Percentiles rank a stretch among this genome's conserved stretches.
phyloP scores from a whole-genome alignment of 2,113 vertebrate species.

The Chamaetylas fuelleborni region DNA sequence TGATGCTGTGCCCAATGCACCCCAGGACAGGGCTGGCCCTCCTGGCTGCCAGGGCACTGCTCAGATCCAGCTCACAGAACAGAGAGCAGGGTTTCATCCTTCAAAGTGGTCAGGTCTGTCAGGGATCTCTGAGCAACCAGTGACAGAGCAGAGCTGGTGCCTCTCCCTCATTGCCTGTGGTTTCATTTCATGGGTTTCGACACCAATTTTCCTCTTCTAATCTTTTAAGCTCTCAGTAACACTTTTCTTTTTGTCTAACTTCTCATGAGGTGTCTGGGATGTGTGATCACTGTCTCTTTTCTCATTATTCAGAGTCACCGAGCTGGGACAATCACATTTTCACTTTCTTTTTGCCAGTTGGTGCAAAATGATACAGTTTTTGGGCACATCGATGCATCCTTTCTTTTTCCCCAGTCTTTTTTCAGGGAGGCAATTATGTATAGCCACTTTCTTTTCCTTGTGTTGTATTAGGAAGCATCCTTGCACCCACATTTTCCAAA shows the following conservation, averaged over 20 bases:
- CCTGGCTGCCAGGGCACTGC: background rate
- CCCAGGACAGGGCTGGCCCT: background rate
- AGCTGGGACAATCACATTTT: background rate
- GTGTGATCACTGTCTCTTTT: background rate
- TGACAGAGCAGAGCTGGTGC: background rate
- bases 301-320: background rate
- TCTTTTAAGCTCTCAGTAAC: background rate
- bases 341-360: background rate
- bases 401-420: background rate
- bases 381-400: background rate
- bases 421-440: background rate
- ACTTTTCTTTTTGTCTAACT: background rate
- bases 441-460: background rate
- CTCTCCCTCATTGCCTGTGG: fast-evolving
- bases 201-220: background rate
- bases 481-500: background rate
- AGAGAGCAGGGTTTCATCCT: background rate
- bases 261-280: background rate
- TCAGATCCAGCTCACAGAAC: fast-evolving
- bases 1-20: background rate
- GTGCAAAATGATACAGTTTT: background rate
- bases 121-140: fast-evolving
- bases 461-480: background rate
- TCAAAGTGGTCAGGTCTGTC: too few species aligned
- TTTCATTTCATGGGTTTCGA: background rate